Conservation (phyloP, 2,113 vertebrate species). For the Macquaria ambigua region DNA sequence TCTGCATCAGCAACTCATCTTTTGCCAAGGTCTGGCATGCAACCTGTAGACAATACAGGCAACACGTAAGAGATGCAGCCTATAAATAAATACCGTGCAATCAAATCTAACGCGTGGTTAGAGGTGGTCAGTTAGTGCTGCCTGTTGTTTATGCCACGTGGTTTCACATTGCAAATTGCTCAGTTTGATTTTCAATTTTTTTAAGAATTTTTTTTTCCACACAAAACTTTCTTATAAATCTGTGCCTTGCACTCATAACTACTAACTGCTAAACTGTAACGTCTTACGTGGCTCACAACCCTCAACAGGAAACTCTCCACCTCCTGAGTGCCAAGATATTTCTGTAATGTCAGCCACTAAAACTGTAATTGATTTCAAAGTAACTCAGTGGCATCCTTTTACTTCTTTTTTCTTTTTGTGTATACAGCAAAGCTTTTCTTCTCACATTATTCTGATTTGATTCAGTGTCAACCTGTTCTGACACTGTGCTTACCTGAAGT, state of each 20-base stretch:
- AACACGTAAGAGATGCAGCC: background rate
- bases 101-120: background rate
- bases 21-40: constrained; percentile 30
- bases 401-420: background rate
- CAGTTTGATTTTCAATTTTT: background rate
- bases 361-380: background rate
- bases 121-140: background rate
- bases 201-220: background rate
- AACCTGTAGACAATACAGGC: constrained; percentile 7
- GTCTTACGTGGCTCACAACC: background rate
- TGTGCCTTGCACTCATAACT: background rate
- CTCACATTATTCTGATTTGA: background rate
- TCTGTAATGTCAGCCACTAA: background rate
- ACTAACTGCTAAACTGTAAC: background rate
- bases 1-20: constrained; percentile 38
- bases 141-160: background rate
- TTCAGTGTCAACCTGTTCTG: background rate
- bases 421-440: background rate
- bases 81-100: constrained; percentile 9
- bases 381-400: background rate
- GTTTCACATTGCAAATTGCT: background rate
- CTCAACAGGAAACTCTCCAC: constrained; percentile 17
- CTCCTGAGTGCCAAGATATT: background rate
- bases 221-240: background rate
- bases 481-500: background rate